phyloP scores from a whole-genome alignment of 2,888 invertebrate species.

The Xanthorhoe spadicearia region DNA sequence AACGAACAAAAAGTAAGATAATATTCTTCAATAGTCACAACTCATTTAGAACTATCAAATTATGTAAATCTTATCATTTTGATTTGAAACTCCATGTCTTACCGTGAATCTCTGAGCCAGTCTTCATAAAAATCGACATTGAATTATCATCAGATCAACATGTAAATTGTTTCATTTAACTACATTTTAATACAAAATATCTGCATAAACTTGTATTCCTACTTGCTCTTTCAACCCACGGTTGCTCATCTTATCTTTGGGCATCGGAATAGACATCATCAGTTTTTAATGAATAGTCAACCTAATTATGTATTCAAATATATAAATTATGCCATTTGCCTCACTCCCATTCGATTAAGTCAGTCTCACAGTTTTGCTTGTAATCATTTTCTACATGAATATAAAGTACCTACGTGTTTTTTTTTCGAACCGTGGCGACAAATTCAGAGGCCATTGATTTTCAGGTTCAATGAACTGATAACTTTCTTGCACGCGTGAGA shows the following conservation, averaged over 20 bases:
- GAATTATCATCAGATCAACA: constrained; percentile 52
- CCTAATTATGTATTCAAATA: constrained; percentile 43
- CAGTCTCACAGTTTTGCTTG: constrained; percentile 33
- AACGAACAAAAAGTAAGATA: constrained; percentile 34
- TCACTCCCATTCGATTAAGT: constrained; percentile 39
- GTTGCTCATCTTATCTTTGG: constrained; percentile 40
- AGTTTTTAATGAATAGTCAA: constrained; percentile 38
- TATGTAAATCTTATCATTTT: constrained; percentile 43
- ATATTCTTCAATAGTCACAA: constrained; percentile 38
- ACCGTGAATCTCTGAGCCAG: constrained; percentile 42
- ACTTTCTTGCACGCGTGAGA: constrained; percentile 43
- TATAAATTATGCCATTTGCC: constrained; percentile 44
- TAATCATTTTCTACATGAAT: constrained; percentile 35
- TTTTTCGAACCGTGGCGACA: constrained; percentile 36
- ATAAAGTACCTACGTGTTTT: constrained; percentile 23
- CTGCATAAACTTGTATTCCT: constrained; percentile 50
- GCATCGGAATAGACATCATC: constrained; percentile 41
- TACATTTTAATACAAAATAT: constrained; percentile 51
- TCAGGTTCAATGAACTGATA: constrained; percentile 52
- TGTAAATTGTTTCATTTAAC: constrained; percentile 49
- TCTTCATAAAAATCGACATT: constrained; percentile 47
- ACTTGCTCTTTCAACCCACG: constrained; percentile 30
- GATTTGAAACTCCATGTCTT: constrained; percentile 47
- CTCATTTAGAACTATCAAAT: constrained; percentile 41
- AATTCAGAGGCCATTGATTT: constrained; percentile 43